phyloP scores from a whole-genome alignment of 2,113 vertebrate genomes.

The Eudyptes chrysolophus region DNA sequence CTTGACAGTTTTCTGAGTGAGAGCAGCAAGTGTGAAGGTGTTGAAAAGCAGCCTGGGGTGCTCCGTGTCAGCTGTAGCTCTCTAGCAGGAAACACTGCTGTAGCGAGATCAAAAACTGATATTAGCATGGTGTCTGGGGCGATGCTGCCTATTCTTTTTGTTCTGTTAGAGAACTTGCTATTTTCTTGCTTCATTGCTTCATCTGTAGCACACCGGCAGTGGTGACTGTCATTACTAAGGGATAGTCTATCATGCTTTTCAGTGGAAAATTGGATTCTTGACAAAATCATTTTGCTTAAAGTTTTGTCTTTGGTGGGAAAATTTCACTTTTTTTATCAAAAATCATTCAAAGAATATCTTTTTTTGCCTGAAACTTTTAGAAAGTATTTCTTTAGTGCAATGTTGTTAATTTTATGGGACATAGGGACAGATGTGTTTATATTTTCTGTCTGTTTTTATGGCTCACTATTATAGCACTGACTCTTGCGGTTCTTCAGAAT shows the following conservation, averaged over 20 bases:
- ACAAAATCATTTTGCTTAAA: slow-evolving; percentile 1
- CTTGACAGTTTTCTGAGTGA: slow-evolving; percentile 37
- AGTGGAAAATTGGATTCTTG: slow-evolving; percentile 41
- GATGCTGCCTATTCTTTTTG: not conserved
- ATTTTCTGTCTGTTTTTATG: slow-evolving; percentile 42
- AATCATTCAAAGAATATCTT: not conserved
- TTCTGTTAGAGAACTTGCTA: not conserved
- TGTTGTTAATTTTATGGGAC: slow-evolving; percentile 15
- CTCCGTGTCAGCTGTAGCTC: slow-evolving; percentile 35
- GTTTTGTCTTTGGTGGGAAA: slow-evolving; percentile 21
- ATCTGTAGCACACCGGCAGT: not conserved
- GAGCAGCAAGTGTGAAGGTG: slow-evolving; percentile 63
- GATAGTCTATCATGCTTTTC: not conserved
- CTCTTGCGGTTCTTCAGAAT: slow-evolving; percentile 25
- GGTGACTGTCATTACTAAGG: slow-evolving; percentile 18
- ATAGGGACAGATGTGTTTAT: slow-evolving; percentile 38
- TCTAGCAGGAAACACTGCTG: slow-evolving; percentile 13
- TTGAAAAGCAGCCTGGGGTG: slow-evolving; percentile 60
- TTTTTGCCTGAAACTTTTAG: slow-evolving; percentile 1
- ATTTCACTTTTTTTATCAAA: not conserved
- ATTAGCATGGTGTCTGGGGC: not conserved
- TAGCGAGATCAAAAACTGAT: slow-evolving; percentile 12
- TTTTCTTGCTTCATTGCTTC: slow-evolving; percentile 23
- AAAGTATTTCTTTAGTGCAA: not conserved
- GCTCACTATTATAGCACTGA: not conserved